Base-by-base conservation (phyloP, 2,888 invertebrate species). In the Drosophila incognita region DNA sequence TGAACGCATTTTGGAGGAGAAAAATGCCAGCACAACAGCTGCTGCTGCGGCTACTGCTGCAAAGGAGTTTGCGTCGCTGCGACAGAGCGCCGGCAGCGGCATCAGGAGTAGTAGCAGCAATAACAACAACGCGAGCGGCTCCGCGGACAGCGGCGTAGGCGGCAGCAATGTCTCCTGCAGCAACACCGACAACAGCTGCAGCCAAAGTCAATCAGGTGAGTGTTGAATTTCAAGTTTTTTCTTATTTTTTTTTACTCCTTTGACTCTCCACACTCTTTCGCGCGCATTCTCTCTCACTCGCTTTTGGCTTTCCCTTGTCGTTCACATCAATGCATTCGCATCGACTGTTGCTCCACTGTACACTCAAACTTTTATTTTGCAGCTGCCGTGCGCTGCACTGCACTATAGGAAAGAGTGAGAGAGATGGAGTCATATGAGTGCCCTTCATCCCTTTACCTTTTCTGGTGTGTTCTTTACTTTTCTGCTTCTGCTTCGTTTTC, bases 1-100 rank as follows among this genome's bases (percentile, higher is more conserved):
- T 84, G 95, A 95, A 93, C 94, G 95, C 91, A 95, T 95, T 91
- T 92, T 95, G 82, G 95, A 95, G 95, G 95, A 93, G 93, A 79
- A 76, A 73, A 84, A 81, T 77, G 70, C 72, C 77, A 87, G 76
- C 74, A 69, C 77, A 74, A 79, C 79, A 65, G 79, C 79, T 67
- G 81, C 74, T 54, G 64, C 71, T 54, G 64, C 76, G 63, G 78
- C 79, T 67, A 81, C 74, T 57, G 64, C 74, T 57, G 66, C 63
- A 13, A 73, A 53, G 68, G 71, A 79, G 64, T 74, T 72, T 63
- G 69, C 58, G 38, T 62, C 82, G 73, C 74, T 73, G 79, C 66
- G 79, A 63, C 63, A 51, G 49, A 74, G 66, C 67, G 53, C 67
- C 35, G 74, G 38, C 62, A 52, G 53, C 54, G 65, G 59, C 64